Conservation (phyloP, 2,797 vertebrate species). For the Melanotaenia parkinsoni region DNA sequence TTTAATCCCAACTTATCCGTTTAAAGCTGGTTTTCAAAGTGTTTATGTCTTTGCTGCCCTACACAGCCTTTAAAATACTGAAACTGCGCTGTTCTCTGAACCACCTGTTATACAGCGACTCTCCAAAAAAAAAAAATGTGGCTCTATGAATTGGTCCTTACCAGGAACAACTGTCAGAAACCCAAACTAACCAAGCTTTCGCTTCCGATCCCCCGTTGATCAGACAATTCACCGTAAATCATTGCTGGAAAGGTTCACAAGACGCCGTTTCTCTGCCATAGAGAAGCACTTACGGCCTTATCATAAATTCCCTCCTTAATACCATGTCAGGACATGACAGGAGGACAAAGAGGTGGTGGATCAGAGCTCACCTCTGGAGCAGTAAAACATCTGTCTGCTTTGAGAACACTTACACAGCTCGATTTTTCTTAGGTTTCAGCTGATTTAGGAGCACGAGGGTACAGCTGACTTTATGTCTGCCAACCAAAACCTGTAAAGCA, state of each 20-base stretch:
- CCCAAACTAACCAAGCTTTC: not conserved
- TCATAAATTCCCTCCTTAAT: constrained; percentile 72
- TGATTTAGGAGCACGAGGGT: constrained; percentile 46
- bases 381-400: constrained; percentile 73
- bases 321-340: constrained; percentile 71
- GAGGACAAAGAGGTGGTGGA: constrained; percentile 70
- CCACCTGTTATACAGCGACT: too few species aligned
- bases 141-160: not conserved
- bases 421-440: constrained; percentile 28
- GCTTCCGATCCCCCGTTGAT: constrained; percentile 10
- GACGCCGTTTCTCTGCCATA: constrained; percentile 49
- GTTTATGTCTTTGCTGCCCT: not conserved
- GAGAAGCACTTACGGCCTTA: constrained; percentile 70
- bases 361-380: constrained; percentile 72
- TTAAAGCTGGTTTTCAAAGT: not conserved
- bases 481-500: constrained; percentile 41
- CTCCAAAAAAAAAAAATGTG: not conserved
- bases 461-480: constrained; percentile 43
- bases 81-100: not conserved
- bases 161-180: constrained; percentile 5
- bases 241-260: constrained; percentile 55
- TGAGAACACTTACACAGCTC: constrained; percentile 38
- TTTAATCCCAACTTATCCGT: not conserved
- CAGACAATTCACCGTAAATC: constrained; percentile 59
- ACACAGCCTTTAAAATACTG: not conserved